Evolutionary conservation across 2,113 vertebrate genomes (phyloP).

Genomic region (Arenaria interpres): DNA sequence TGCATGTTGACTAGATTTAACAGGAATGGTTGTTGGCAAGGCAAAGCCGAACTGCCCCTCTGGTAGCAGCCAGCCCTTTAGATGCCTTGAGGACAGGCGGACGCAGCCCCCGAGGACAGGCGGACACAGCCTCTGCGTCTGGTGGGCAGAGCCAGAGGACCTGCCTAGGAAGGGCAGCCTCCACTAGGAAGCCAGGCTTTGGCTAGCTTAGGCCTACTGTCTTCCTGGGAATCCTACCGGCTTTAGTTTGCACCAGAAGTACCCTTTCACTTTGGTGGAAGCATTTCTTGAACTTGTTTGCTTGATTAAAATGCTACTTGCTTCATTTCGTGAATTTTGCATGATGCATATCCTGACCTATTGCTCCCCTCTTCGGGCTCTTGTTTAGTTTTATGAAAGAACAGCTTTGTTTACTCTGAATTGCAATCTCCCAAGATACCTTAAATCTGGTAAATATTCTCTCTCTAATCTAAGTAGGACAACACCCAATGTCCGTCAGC

Average conservation of each 20-base stretch:
- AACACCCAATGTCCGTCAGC: constrained; percentile 19
- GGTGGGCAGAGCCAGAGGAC: not conserved
- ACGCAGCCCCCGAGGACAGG: not conserved
- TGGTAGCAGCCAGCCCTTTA: not conserved
- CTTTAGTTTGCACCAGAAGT: not conserved
- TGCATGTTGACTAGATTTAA: constrained; percentile 2
- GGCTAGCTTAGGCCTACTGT: not conserved
- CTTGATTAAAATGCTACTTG: not conserved
- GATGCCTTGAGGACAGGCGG: not conserved
- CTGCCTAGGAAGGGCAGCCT: not conserved
- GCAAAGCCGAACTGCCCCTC: not conserved
- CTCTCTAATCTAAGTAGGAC: not conserved
- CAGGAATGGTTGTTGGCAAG: not conserved
- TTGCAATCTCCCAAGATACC: not conserved
- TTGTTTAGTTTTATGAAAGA: not conserved
- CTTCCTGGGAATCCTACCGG: not conserved
- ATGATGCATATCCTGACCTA: not conserved
- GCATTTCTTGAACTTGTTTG: not conserved
- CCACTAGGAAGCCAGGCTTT: not conserved
- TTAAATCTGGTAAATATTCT: constrained; percentile 24
- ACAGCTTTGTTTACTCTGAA: not conserved
- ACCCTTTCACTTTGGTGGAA: not conserved
- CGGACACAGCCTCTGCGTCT: not conserved
- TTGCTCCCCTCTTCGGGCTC: not conserved
- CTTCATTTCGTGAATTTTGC: not conserved